Percentiles rank a stretch among this genome's conserved stretches.
Evolutionary conservation across 1,140 invertebrate species (phyloP).

Genomic region (Linepithema humile): DNA sequence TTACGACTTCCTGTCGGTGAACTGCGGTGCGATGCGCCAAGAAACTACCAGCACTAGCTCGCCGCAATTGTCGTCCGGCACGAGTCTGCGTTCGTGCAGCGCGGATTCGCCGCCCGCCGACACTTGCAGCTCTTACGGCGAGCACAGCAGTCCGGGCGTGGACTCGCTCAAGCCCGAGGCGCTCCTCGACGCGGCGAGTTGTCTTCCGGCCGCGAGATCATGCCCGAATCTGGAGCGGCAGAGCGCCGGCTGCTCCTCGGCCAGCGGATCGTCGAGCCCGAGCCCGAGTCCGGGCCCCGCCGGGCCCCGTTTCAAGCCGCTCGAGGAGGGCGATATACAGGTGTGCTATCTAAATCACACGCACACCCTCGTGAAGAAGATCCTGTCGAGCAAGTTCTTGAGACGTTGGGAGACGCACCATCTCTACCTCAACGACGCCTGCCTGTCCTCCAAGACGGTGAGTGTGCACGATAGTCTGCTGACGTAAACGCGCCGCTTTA

Average conservation of each 20-base stretch:
- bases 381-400: conserved; percentile 92
- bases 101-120: conserved; percentile 77
- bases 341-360: conserved; percentile 93
- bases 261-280: conserved; percentile 79
- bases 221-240: conserved; percentile 82
- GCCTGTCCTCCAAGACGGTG: conserved; percentile 91
- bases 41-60: conserved; percentile 82
- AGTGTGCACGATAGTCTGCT: conserved; percentile 77
- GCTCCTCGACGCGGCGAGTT: conserved; percentile 80
- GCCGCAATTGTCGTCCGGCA: conserved; percentile 75
- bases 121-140: conserved; percentile 81
- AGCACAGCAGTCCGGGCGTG: conserved; percentile 65
- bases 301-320: conserved; percentile 90
- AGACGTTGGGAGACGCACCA: conserved; percentile 93
- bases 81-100: conserved; percentile 72
- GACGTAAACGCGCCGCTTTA: neutral
- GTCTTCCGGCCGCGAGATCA: conserved; percentile 84
- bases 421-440: conserved; percentile 88
- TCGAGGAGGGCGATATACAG: conserved; percentile 91
- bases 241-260: conserved; percentile 77
- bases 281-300: conserved; percentile 84
- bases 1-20: conserved; percentile 81
- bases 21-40: conserved; percentile 78
- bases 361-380: conserved; percentile 92
- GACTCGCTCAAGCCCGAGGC: conserved; percentile 83